Percentiles rank a stretch among this genome's conserved stretches.
Conservation (phyloP, 2,888 invertebrate genomes). For the Nymphalis c-album region DNA sequence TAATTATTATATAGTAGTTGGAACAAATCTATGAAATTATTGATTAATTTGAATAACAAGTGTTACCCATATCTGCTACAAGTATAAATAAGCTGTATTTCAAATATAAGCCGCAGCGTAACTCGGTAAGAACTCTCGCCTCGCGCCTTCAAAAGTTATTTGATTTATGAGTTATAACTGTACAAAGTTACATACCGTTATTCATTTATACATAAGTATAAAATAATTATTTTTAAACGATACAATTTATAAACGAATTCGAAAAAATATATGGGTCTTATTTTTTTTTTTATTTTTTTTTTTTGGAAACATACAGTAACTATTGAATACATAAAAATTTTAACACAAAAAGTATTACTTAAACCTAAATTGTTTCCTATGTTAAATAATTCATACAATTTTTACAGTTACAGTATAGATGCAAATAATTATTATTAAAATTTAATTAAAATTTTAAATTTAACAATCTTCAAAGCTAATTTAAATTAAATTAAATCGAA, state of each 20-base stretch:
- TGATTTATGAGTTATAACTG: conserved; percentile 6
- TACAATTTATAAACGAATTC: neutral
- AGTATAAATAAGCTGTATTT: neutral
- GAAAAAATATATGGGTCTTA: neutral
- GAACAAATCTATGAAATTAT: neutral
- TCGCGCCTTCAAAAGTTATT: conserved; percentile 10
- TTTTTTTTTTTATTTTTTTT: too few species aligned
- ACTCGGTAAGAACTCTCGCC: conserved; percentile 9
- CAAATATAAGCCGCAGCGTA: conserved; percentile 1
- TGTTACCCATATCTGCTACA: neutral
- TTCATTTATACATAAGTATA: conserved; percentile 3
- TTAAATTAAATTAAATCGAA: too few species aligned
- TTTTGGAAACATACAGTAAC: too few species aligned
- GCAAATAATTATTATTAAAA: too few species aligned
- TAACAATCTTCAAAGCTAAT: too few species aligned
- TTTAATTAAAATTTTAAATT: too few species aligned
- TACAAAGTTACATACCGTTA: neutral
- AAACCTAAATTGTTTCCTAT: too few species aligned
- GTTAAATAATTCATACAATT: too few species aligned
- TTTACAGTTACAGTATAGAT: too few species aligned
- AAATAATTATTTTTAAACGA: neutral
- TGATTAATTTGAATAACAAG: conserved; percentile 5
- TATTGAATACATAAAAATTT: too few species aligned
- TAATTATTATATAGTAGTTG: too few species aligned
- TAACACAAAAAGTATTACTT: too few species aligned